Evolutionary conservation across 1,140 invertebrate genomes (phyloP).

Genomic region (Drosophila watanabei): DNA sequence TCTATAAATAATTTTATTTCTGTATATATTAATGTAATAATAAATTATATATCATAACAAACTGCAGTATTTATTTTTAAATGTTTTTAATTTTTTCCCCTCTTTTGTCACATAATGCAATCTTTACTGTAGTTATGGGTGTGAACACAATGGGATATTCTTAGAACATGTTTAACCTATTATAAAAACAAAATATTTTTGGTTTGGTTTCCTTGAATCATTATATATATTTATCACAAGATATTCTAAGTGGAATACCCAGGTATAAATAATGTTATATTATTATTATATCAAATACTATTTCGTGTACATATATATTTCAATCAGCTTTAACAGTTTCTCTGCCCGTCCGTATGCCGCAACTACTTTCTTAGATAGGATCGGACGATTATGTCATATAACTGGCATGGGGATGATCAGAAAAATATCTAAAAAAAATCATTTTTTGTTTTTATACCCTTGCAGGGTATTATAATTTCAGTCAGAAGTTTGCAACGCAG

Average conservation of each 20-base stretch:
- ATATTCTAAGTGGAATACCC: neutral
- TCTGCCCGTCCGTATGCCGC: no score
- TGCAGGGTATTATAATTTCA: no score
- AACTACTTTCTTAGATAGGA: no score
- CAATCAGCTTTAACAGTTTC: no score
- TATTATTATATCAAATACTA: no score
- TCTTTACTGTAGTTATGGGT: constrained; percentile 26
- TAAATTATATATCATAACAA: constrained; percentile 1
- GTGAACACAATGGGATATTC: constrained; percentile 46
- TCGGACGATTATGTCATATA: no score
- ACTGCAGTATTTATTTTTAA: neutral
- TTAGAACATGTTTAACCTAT: constrained; percentile 72
- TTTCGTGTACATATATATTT: no score
- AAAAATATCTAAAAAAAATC: no score
- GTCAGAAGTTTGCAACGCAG: no score
- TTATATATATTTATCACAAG: neutral
- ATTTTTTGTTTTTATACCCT: no score
- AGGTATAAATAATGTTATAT: neutral
- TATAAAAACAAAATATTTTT: constrained; percentile 67
- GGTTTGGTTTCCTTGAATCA: neutral
- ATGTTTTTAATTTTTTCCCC: neutral
- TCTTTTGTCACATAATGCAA: neutral
- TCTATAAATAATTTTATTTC: neutral
- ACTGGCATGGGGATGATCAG: no score
- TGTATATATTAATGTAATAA: constrained; percentile 19